These are phyloP conservation scores for Seriola rivoliana DNA, from an alignment of 2,113 vertebrate genomes.

Conservation along the genomic window DNA sequence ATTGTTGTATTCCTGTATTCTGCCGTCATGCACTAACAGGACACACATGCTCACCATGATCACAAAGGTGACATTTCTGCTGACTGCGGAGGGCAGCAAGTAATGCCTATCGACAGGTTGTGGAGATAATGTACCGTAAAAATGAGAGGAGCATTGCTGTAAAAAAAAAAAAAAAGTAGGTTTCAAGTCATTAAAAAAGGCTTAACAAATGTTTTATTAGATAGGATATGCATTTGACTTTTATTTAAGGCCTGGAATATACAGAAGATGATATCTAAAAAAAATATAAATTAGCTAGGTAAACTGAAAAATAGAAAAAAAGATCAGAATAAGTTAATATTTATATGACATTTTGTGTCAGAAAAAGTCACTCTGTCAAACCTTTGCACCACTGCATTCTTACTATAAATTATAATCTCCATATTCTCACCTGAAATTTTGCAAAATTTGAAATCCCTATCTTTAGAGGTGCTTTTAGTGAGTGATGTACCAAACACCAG, in stretches of 20 bases:
- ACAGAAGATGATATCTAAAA: not conserved
- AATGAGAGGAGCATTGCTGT: not conserved
- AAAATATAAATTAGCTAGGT: not conserved
- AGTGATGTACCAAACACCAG: conserved; percentile 37
- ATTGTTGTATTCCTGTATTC: not conserved
- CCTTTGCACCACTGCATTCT: not conserved
- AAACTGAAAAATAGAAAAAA: not conserved
- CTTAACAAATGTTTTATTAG: not conserved
- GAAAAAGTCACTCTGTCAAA: conserved; percentile 10
- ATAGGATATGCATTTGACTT: not conserved
- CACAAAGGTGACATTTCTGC: conserved; percentile 18
- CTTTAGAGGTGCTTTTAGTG: conserved; percentile 32
- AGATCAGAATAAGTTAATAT: not conserved
- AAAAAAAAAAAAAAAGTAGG: not conserved
- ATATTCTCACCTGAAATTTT: conserved; percentile 14
- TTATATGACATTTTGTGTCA: not conserved
- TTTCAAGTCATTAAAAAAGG: not conserved
- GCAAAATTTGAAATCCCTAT: conserved; percentile 5
- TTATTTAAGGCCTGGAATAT: conserved; percentile 1
- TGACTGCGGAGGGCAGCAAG: conserved; percentile 8
- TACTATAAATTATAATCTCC: not conserved
- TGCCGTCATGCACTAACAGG: not conserved
- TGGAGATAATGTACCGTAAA: not conserved
- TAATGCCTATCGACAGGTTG: not conserved
- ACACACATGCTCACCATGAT: not conserved